These are phyloP conservation scores for Ectemnius cavifrons DNA, from an alignment of 2,888 invertebrate species.

Conservation along the genomic window DNA sequence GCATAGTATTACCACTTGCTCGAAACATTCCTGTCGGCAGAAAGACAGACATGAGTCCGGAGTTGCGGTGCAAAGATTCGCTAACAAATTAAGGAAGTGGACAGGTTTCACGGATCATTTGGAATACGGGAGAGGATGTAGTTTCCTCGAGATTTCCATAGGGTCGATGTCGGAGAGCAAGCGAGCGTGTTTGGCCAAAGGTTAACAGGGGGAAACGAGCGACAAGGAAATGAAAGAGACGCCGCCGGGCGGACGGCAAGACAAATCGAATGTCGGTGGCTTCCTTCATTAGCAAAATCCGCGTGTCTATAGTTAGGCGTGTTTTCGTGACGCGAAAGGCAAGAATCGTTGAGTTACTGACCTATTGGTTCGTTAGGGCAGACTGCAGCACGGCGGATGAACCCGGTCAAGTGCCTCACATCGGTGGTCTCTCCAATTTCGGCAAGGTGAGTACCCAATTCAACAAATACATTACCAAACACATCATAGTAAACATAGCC, in stretches of 20 bases:
- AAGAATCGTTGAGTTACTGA: constrained; percentile 71
- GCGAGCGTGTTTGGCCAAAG: neutral
- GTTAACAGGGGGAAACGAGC: neutral
- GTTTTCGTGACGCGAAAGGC: too few relatives aligned
- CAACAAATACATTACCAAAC: too few relatives aligned
- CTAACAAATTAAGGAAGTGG: too few relatives aligned
- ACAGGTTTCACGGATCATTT: too few relatives aligned
- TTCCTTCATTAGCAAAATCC: constrained; percentile 2
- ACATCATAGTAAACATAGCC: too few relatives aligned
- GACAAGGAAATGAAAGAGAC: constrained; percentile 5
- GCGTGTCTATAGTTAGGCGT: neutral
- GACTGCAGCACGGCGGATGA: constrained; percentile 84
- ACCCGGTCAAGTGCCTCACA: constrained; percentile 81
- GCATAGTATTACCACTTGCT: neutral
- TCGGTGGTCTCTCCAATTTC: constrained; percentile 82
- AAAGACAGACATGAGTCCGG: neutral
- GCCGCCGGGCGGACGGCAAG: neutral
- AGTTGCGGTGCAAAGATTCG: too few relatives aligned
- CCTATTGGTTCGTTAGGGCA: constrained; percentile 80
- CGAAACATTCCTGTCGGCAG: constrained; percentile 12
- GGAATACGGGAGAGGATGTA: too few relatives aligned
- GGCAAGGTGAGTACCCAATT: constrained; percentile 80
- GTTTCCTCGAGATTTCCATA: too few relatives aligned
- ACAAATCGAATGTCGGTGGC: constrained; percentile 5
- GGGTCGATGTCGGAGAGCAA: too few relatives aligned